Evolutionary conservation across 2,113 vertebrate genomes (phyloP), one percentile per base, ranked within the genome.

Genomic region (Ochotona princeps): DNA sequence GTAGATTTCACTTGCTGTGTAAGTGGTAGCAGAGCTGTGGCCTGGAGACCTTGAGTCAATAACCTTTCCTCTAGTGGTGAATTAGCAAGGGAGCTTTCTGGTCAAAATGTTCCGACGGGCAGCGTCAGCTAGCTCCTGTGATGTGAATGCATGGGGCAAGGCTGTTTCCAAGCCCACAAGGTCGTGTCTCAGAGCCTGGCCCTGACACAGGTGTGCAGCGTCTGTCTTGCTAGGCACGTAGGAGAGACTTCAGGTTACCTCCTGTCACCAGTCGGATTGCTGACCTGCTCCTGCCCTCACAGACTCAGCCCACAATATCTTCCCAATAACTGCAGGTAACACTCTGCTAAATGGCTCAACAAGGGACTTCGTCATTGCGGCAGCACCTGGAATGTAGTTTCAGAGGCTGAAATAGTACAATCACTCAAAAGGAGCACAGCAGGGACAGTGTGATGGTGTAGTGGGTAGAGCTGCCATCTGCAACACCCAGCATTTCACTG

Each of bases 161-260:
- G 7, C 23, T 80, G 49, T 32, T 54, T 14, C 5, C 44, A 38
- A 7, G 13, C 14, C 60, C 23, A 4, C 28, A 28, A 0, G 0
- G 8, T 28, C 25, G 18, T 20, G 15, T 65, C 61, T 1, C 2
- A 4, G 67, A 25, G 4, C 15, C 32, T 51, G 10, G 28, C 28
- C 2, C 15, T 30, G 6, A 44, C 49, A 57, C 35, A 38, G 8
- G 20, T 65, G 25, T 11, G n/a, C 18, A 47, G 73, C n/a, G n/a
- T 44, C 26, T 35, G 38, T 57, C 32, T 54, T 21, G 38, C 6
- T 5, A 9, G 17, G 13, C 2, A 57, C 14, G 54, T 4, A 57
- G 14, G 54, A 57, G 54, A 17, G 54, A 57, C 54, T 20, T 13
- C 54, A 66, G 30, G 47, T 32, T 8, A 44, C 10, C 18, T 14